A percentile compares a stretch with the other conserved stretches of the same genome.
Evolutionary conservation across 1,140 invertebrate genomes (phyloP).

Genomic region (Mizuhopecten yessoensis): DNA sequence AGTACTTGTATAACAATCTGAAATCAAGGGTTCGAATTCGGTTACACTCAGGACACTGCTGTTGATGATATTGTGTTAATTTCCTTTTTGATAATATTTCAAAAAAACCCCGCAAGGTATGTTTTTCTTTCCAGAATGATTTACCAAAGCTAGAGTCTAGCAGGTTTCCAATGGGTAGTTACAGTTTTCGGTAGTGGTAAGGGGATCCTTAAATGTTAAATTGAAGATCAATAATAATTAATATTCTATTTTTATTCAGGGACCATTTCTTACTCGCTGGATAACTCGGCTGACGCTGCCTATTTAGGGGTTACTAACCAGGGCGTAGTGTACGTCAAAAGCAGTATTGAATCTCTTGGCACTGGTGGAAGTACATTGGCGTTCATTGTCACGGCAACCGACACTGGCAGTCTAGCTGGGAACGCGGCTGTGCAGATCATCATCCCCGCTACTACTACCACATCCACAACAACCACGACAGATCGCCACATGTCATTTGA

Average conservation of each 20-base stretch:
- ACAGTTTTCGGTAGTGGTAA: too few species aligned
- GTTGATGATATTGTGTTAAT: too few species aligned
- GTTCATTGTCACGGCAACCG: conserved; percentile 1
- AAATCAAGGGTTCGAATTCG: too few species aligned
- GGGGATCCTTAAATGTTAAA: too few species aligned
- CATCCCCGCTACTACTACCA: not conserved
- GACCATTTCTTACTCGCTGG: not conserved
- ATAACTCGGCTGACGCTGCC: not conserved
- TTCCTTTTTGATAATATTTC: too few species aligned
- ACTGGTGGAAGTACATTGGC: not conserved
- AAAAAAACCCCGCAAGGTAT: too few species aligned
- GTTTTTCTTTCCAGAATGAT: too few species aligned
- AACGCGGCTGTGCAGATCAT: not conserved
- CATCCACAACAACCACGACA: not conserved
- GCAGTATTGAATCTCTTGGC: not conserved
- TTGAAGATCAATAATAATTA: too few species aligned
- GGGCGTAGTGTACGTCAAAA: not conserved
- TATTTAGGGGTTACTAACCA: not conserved
- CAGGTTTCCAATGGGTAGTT: too few species aligned
- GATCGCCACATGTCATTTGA: not conserved
- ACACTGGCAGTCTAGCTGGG: not conserved
- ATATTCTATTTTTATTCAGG: not conserved
- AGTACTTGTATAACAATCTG: too few species aligned
- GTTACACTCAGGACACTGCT: too few species aligned
- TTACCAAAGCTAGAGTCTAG: too few species aligned